Evolutionary conservation across 2,888 invertebrate genomes (phyloP).

Genomic region (Craniophora ligustri): DNA sequence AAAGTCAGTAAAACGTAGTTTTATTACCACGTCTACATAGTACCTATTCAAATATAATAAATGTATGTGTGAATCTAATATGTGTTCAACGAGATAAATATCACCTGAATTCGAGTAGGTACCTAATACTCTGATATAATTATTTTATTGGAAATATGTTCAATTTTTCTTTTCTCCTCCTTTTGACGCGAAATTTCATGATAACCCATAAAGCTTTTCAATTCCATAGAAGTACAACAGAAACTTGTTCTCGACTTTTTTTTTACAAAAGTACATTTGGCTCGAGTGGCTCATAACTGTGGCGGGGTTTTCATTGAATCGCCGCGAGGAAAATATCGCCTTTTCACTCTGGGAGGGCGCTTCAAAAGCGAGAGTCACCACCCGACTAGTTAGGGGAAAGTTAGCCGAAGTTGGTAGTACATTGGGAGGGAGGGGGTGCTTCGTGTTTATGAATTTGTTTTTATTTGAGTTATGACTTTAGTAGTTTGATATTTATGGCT

Average conservation of each 20-base stretch:
- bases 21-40: too few relatives aligned
- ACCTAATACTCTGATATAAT: too few relatives aligned
- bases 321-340: constrained; percentile 50
- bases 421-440: constrained; percentile 55
- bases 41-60: too few relatives aligned
- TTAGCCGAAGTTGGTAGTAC: constrained; percentile 52
- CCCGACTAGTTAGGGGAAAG: constrained; percentile 70
- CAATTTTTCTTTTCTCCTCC: too few relatives aligned
- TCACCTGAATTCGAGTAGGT: too few relatives aligned
- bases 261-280: constrained; percentile 37
- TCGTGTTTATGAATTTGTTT: constrained; percentile 12
- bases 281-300: constrained; percentile 36
- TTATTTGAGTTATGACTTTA: constrained; percentile 23
- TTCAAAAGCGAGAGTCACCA: constrained; percentile 78
- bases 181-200: not conserved
- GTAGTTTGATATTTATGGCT: constrained; percentile 1
- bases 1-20: too few relatives aligned
- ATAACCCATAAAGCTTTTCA: constrained; percentile 2
- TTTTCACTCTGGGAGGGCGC: constrained; percentile 57
- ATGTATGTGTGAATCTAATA: too few relatives aligned
- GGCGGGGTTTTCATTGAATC: constrained; percentile 47
- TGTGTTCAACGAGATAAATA: too few relatives aligned
- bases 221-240: constrained; percentile 15
- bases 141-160: too few relatives aligned
- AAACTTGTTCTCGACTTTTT: constrained; percentile 35